Percentiles rank a stretch among this genome's conserved stretches.
Evolutionary conservation across 37 sponge, comb jelly and placozoan genomes (phyloP).

Genomic region (Hormiphora californensis): DNA sequence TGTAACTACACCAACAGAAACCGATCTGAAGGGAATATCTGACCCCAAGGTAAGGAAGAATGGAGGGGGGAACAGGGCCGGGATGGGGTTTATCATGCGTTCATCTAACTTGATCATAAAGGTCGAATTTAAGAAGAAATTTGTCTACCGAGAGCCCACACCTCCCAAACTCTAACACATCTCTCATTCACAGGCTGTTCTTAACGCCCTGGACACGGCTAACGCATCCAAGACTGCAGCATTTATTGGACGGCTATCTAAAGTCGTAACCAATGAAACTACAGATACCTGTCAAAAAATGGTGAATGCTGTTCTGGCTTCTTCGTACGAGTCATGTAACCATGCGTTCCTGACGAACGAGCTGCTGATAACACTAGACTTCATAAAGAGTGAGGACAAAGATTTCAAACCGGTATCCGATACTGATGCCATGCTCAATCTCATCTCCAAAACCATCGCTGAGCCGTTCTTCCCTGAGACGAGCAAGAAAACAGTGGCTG

Average conservation of each 20-base stretch:
- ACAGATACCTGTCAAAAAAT: background rate
- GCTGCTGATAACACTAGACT: slow-evolving; percentile 6
- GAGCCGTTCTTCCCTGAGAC: slow-evolving; percentile 24
- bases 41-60: background rate
- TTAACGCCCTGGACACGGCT: background rate
- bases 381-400: slow-evolving; percentile 45
- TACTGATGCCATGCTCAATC: background rate
- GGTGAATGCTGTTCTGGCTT: background rate
- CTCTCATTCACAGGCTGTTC: too few species aligned
- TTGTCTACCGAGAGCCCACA: too few species aligned
- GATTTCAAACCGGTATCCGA: slow-evolving; percentile 32
- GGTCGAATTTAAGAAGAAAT: too few species aligned
- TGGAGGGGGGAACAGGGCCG: too few species aligned
- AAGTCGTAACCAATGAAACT: slow-evolving; percentile 33
- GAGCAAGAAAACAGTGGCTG: slow-evolving; percentile 12
- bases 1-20: background rate
- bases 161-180: too few species aligned
- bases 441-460: slow-evolving; percentile 19
- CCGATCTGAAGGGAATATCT: background rate
- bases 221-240: background rate
- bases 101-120: too few species aligned
- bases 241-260: slow-evolving; percentile 13
- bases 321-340: background rate
- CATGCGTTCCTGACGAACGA: slow-evolving; percentile 21
- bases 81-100: too few species aligned